A percentile compares a stretch with the other conserved stretches of the same genome.
Evolutionary conservation across 2,113 vertebrate genomes (phyloP).

Genomic region (Aphyosemion australe): DNA sequence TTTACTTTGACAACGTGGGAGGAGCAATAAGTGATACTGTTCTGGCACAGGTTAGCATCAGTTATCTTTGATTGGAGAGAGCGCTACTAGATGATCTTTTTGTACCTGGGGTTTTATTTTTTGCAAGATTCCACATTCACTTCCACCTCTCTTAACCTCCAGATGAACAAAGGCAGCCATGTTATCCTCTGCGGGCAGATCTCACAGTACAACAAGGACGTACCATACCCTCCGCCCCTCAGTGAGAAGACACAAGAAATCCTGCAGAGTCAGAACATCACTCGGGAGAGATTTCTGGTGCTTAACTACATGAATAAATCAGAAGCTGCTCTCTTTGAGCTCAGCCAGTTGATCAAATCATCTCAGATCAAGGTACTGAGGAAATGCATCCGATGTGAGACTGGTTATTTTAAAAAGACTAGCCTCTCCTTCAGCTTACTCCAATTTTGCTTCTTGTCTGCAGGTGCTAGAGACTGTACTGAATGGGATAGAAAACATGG

Average conservation of each 20-base stretch:
- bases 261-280: constrained; percentile 82
- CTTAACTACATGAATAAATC: constrained; percentile 87
- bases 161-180: constrained; percentile 90
- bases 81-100: neutral
- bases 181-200: constrained; percentile 96
- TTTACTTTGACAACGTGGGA: constrained; percentile 97
- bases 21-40: constrained; percentile 89
- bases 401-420: neutral
- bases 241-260: constrained; percentile 76
- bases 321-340: constrained; percentile 80
- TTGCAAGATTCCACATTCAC: neutral
- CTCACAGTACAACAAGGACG: constrained; percentile 95
- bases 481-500: constrained; percentile 89
- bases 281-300: constrained; percentile 90
- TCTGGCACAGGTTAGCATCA: constrained; percentile 77
- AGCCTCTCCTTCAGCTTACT: neutral
- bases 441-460: constrained; percentile 25
- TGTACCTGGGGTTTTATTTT: neutral
- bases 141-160: neutral
- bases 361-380: constrained; percentile 89
- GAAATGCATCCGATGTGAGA: constrained; percentile 9
- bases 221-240: constrained; percentile 92
- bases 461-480: constrained; percentile 89
- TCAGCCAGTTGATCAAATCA: constrained; percentile 86
- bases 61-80: too few relatives aligned